A percentile compares a stretch with the other conserved stretches of the same genome.
Evolutionary conservation across 2,113 vertebrate species (phyloP).

Genomic region (Zosterops borbonicus): DNA sequence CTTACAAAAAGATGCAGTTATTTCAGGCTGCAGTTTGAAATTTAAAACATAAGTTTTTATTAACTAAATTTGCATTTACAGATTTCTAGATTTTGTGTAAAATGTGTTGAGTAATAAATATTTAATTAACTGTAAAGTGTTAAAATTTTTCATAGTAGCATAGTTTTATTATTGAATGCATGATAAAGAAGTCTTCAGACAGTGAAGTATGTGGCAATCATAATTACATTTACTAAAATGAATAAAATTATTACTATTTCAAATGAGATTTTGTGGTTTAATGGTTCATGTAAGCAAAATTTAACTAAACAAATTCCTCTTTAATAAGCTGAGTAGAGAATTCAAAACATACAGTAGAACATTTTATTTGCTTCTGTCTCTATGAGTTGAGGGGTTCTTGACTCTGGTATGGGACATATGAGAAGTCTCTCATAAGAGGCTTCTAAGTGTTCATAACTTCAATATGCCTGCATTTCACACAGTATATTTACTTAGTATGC

Average conservation of each 20-base stretch:
- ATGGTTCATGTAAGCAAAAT: neutral
- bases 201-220: neutral
- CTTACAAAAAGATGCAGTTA: neutral
- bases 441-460: neutral
- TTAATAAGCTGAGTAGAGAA: neutral
- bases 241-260: neutral
- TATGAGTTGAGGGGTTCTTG: fast-evolving
- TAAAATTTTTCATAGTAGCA: neutral
- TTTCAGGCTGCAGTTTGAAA: neutral
- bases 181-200: neutral
- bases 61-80: neutral
- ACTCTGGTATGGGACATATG: neutral
- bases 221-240: neutral
- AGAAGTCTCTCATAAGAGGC: neutral
- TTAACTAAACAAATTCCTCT: neutral
- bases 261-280: neutral
- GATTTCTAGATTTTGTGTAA: neutral
- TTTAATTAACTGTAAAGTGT: neutral
- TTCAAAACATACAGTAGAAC: neutral
- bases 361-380: neutral
- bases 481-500: neutral
- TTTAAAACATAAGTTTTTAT: neutral
- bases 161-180: neutral
- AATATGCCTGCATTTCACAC: neutral
- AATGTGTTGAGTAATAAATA: neutral